Base-by-base conservation (phyloP, 2,888 invertebrate species). In the Protophormia terraenovae region DNA sequence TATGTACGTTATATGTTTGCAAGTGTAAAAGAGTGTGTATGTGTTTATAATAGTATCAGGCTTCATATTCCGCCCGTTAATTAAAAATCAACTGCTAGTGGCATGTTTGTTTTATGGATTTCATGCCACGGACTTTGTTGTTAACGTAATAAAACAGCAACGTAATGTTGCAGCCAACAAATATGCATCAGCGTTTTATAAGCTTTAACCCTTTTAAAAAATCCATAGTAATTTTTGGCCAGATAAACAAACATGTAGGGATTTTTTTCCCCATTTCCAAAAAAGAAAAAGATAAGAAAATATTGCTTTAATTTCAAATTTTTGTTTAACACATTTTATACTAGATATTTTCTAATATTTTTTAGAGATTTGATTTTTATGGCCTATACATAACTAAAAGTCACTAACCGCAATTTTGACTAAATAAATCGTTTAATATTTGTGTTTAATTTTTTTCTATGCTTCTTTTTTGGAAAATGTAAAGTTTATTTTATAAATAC, bases 21-120 rank as follows among this genome's bases (percentile, higher is more conserved):
- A 35, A 55, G 38, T 55, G 38, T 29, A 47, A 60, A 16, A 45
- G 22, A 10, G 16, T 47, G 41, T 75, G 10, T 24, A 35, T 75
- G 35, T 45, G 14, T 76, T 83, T 89, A 89, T 88, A 89, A 81
- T 60, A 75, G 82, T 78, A 78, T 85, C 81, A 85, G 72, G 73
- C 58, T 80, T 73, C 64, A 78, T 75, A 71, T 71, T 71, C 82
- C 71, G 75, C 62, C 69, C 47, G 90, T 92, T 92, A 92, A 92
- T 92, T 92, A 92, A 92, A 92, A 92, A 92, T 91, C 92, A 92
- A 92, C 92, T 89, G 92, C 92, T 92, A 79, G 87, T 89, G 89
- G 92, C 92, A 89, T 92, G 91, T 92, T 92, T 92, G 92, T 92
- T 91, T 90, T 92, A 92, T 92, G 92, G 92, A 92, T 92, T 92